Conservation (phyloP, 1,140 invertebrate genomes). For the Hypothenemus hampei region DNA sequence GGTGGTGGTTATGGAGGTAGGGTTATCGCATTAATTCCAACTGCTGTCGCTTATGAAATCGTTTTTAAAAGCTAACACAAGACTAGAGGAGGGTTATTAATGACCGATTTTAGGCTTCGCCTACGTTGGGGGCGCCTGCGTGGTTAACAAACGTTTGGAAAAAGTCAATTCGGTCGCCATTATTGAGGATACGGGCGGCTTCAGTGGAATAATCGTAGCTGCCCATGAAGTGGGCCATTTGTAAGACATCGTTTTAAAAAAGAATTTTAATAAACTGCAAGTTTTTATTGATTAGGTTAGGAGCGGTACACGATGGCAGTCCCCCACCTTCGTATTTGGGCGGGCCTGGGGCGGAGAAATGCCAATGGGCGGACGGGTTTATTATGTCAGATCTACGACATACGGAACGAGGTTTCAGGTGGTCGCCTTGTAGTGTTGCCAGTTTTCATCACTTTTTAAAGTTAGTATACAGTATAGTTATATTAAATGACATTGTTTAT, state of each 20-base stretch:
- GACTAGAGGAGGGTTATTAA: too few relatives aligned
- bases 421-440: constrained; percentile 89
- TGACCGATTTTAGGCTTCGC: constrained; percentile 72
- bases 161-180: constrained; percentile 96
- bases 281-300: constrained; percentile 49
- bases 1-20: too few relatives aligned
- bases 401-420: constrained; percentile 90
- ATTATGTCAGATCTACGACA: constrained; percentile 94
- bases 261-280: background rate
- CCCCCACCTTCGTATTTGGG: constrained; percentile 90
- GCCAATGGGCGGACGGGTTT: constrained; percentile 92
- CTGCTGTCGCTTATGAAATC: too few relatives aligned
- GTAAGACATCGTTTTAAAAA: constrained; percentile 59
- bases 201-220: constrained; percentile 93
- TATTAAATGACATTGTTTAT: background rate
- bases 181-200: constrained; percentile 93
- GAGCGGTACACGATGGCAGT: constrained; percentile 91
- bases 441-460: constrained; percentile 95
- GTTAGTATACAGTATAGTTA: constrained; percentile 51
- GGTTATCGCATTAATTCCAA: too few relatives aligned
- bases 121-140: constrained; percentile 92
- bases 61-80: too few relatives aligned
- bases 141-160: constrained; percentile 90
- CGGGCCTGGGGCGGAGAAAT: constrained; percentile 91
- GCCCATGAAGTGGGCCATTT: constrained; percentile 95